Evolutionary conservation across 1,140 invertebrate species (phyloP), one percentile per base, ranked within the genome.

Genomic region (Caenorhabditis remanei): DNA sequence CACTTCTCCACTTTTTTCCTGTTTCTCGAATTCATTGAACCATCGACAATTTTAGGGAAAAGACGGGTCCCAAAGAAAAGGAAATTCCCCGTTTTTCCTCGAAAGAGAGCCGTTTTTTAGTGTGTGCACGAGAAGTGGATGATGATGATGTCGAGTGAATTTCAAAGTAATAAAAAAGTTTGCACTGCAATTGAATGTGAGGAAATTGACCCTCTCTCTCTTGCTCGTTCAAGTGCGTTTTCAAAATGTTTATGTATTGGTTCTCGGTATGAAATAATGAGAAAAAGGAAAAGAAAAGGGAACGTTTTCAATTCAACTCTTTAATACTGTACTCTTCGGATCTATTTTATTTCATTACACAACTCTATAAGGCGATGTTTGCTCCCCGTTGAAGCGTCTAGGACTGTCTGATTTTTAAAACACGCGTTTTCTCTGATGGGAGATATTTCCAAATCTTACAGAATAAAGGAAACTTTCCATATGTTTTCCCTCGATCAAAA

Each of bases 1-100:
- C n/a, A 9, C 1, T 63, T 63, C 61, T 63, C 11, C 21, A 9
- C 41, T 46, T 43, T 71, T 46, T 71, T 19, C 65, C 65, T n/a
- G 14, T 46, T 46, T 43, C 65, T 19, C 65, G 19, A 71, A 71
- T 71, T 71, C 65, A 71, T 71, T 46, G 65, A 71, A 71, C 65
- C 65, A 71, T 71, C 46, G 65, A 71, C 40, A 71, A 71, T 71
- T 71, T 71, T 71, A 43, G 41, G n/a, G 24, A 40, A 32, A 63
- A 63, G 24, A 63, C 9, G 61, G 61, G 6, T 40, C 61, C 61
- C 14, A 21, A 21, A 24, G 61, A 63, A 63, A 63, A 19, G 61
- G 61, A 63, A 63, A 63, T 63, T 63, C 61, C 8, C 24, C 32
- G 9, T 53, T 53, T 53, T 16, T 16, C 9, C 21, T 19, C 19